phyloP scores from a whole-genome alignment of 2,797 vertebrate genomes.

The Heliangelus exortis region DNA sequence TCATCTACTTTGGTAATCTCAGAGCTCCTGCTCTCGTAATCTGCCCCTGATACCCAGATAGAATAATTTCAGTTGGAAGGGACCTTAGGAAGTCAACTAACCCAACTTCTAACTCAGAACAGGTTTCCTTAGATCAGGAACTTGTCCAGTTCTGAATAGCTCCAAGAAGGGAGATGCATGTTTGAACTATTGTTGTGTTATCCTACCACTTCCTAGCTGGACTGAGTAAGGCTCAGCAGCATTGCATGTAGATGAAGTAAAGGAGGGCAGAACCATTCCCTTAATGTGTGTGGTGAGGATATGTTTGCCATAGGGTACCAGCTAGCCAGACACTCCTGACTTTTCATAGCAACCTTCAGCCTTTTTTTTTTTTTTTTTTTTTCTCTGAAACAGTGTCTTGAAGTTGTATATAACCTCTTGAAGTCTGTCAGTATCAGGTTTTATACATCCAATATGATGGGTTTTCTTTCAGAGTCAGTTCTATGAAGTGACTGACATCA shows the following conservation, averaged over 20 bases:
- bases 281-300: neutral
- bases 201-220: neutral
- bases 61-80: neutral
- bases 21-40: fast-evolving
- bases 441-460: neutral
- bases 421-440: neutral
- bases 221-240: neutral
- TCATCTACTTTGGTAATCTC: neutral
- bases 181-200: neutral
- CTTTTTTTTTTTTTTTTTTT: neutral
- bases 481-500: neutral
- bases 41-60: fast-evolving
- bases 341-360: neutral
- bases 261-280: fast-evolving
- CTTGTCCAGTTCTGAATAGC: fast-evolving
- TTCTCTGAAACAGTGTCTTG: neutral
- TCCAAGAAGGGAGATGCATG: fast-evolving
- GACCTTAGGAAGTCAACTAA: neutral
- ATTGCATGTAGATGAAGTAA: neutral
- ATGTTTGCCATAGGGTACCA: neutral
- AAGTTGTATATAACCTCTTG: neutral
- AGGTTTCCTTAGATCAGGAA: neutral
- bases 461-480: neutral
- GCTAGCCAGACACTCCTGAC: neutral
- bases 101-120: fast-evolving